A percentile compares a stretch with the other conserved stretches of the same genome.
phyloP scores from a whole-genome alignment of 2,888 invertebrate genomes.

The Aradus depressus region DNA sequence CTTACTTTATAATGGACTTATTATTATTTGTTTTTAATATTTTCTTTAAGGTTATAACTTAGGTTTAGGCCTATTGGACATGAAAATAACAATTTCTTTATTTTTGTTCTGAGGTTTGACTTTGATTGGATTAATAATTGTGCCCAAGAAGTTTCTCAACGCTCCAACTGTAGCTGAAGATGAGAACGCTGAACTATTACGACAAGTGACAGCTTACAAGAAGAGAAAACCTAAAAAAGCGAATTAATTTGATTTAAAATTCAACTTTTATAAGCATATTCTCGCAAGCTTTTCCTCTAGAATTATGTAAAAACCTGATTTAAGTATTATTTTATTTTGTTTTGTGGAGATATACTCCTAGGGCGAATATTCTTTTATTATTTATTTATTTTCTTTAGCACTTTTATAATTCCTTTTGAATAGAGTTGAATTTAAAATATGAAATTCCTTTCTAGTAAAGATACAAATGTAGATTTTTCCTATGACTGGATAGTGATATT shows the following conservation, averaged over 20 bases:
- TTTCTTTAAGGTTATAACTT: background rate
- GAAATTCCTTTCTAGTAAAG: too few species aligned
- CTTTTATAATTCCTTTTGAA: too few species aligned
- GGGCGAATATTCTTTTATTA: too few species aligned
- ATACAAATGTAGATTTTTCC: too few species aligned
- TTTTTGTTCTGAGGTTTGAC: constrained; percentile 48
- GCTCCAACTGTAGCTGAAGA: constrained; percentile 52
- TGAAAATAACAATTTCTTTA: background rate
- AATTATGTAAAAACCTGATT: too few species aligned
- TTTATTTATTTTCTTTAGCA: too few species aligned
- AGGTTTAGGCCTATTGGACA: background rate
- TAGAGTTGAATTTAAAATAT: too few species aligned
- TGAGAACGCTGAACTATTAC: constrained; percentile 54
- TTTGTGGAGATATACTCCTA: too few species aligned
- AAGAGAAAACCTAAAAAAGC: constrained; percentile 38
- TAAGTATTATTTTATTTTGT: too few species aligned
- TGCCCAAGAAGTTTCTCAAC: constrained; percentile 56
- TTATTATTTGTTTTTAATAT: background rate
- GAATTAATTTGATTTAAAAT: background rate
- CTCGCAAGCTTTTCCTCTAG: too few species aligned
- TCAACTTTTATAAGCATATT: background rate
- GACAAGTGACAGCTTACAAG: constrained; percentile 52
- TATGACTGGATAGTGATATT: too few species aligned
- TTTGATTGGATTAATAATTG: constrained; percentile 52
- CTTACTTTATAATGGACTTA: too few species aligned